phyloP scores from a whole-genome alignment of 2,797 vertebrate genomes.

The Heterohyrax brucei region DNA sequence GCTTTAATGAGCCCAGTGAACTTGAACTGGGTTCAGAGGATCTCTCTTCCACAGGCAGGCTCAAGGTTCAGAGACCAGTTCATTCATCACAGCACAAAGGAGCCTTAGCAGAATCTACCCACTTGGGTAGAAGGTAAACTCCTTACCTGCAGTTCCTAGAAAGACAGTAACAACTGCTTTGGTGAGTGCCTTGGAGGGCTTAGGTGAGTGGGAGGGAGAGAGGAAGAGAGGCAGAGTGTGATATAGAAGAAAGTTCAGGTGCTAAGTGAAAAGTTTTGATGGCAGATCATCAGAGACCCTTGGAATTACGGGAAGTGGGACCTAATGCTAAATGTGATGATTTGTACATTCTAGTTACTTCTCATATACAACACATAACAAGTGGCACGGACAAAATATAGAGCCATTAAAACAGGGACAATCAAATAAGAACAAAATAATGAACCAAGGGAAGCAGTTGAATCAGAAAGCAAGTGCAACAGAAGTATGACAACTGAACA shows the following conservation, averaged over 20 bases:
- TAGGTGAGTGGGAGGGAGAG: neutral
- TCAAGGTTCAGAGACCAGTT: constrained; percentile 72
- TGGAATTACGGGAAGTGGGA: constrained; percentile 26
- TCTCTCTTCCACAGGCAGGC: constrained; percentile 71
- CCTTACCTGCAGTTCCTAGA: constrained; percentile 13
- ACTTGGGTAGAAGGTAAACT: constrained; percentile 62
- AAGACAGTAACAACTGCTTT: constrained; percentile 50
- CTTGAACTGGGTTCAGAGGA: constrained; percentile 77
- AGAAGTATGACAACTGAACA: constrained; percentile 40
- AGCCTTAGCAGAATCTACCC: constrained; percentile 65
- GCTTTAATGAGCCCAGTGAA: constrained; percentile 79
- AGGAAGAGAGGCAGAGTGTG: constrained; percentile 23
- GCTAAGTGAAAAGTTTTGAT: constrained; percentile 57
- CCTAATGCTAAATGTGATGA: constrained; percentile 39
- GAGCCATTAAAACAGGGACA: constrained; percentile 54
- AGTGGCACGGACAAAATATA: constrained; percentile 64
- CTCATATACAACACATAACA: constrained; percentile 70
- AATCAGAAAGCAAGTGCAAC: constrained; percentile 46
- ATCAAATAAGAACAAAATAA: constrained; percentile 52
- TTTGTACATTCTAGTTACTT: constrained; percentile 57
- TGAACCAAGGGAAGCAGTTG: constrained; percentile 21
- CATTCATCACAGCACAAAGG: constrained; percentile 74
- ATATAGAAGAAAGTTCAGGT: constrained; percentile 48
- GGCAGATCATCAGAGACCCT: neutral
- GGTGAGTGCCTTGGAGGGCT: neutral